These are phyloP conservation scores for Manacus vitellinus DNA, from an alignment of 2,113 vertebrate species.

Conservation along the genomic window DNA sequence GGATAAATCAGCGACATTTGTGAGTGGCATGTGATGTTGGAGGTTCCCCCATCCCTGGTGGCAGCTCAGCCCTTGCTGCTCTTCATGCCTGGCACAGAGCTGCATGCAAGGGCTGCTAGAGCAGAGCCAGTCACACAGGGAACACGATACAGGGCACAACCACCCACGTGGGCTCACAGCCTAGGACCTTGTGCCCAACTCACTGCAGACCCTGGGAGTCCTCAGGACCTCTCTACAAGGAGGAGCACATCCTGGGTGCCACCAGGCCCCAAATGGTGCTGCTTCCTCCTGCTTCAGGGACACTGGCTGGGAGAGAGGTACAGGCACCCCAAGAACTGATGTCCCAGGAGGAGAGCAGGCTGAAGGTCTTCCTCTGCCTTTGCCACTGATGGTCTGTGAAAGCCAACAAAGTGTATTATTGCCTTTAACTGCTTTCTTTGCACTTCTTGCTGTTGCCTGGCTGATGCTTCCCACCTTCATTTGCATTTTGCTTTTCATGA, in stretches of 20 bases:
- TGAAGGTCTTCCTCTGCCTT: background rate
- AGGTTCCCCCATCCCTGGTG: background rate
- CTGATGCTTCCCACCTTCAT: background rate
- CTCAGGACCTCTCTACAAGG: background rate
- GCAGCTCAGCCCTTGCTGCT: background rate
- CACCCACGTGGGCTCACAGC: background rate
- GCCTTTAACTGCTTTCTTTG: background rate
- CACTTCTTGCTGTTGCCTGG: background rate
- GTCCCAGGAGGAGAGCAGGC: background rate
- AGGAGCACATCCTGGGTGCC: background rate
- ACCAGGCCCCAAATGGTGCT: background rate
- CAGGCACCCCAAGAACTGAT: background rate
- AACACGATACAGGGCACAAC: background rate
- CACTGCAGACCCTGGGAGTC: background rate
- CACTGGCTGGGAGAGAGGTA: background rate
- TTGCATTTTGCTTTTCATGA: background rate
- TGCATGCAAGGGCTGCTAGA: fast-evolving
- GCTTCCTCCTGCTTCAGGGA: background rate
- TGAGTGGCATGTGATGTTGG: fast-evolving
- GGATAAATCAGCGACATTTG: background rate
- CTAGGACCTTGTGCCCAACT: background rate
- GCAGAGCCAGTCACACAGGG: background rate
- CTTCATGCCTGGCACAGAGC: background rate
- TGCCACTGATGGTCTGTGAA: background rate
- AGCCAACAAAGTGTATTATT: background rate